Evolutionary conservation across 2,888 invertebrate genomes (phyloP).

Genomic region (Eudasyphora cyanicolor): DNA sequence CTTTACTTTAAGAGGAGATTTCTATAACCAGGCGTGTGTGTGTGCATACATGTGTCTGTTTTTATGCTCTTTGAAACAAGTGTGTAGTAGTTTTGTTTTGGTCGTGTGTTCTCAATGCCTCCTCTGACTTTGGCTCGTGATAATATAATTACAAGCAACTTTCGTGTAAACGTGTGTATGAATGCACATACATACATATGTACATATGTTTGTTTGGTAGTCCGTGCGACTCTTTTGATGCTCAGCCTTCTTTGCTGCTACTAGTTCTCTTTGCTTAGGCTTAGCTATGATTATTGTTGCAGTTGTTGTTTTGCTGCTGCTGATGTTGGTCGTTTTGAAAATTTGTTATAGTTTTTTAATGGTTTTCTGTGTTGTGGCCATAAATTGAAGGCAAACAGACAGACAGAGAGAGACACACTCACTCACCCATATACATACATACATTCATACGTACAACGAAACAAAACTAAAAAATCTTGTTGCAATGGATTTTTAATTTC

Average conservation of each 20-base stretch:
- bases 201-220: background rate
- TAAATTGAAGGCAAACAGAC: background rate
- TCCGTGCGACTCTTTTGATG: background rate
- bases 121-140: constrained; percentile 57
- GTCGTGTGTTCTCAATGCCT: background rate
- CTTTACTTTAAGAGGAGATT: background rate
- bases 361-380: constrained; percentile 7
- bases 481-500: constrained; percentile 1
- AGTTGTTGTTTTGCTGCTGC: background rate
- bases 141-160: constrained; percentile 52
- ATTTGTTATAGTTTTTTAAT: constrained; percentile 20
- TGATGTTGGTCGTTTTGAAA: background rate
- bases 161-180: background rate
- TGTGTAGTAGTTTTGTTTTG: constrained; percentile 11
- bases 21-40: background rate
- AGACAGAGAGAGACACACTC: too few species aligned
- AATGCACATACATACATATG: background rate
- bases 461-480: background rate
- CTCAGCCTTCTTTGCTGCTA: background rate
- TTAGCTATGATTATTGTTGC: background rate
- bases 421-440: background rate
- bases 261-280: background rate
- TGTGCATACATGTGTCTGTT: background rate
- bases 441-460: background rate
- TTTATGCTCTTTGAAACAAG: background rate